Conservation (phyloP, 2,888 invertebrate genomes). For the Carterocephalus palaemon region DNA sequence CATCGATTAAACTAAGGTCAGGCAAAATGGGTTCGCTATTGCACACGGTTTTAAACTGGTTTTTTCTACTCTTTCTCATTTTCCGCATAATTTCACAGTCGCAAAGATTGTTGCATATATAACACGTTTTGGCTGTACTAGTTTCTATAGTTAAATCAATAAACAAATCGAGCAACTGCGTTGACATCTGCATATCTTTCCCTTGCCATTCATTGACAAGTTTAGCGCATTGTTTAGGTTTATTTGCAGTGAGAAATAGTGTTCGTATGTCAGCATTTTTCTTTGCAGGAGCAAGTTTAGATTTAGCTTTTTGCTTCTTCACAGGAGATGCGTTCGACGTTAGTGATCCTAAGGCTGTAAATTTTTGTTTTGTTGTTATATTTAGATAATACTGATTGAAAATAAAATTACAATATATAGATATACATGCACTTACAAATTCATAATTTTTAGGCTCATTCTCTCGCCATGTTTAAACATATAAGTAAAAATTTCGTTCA, state of each 20-base stretch:
- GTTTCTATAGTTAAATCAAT: constrained; percentile 67
- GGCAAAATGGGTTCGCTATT: constrained; percentile 49
- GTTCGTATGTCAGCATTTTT: constrained; percentile 78
- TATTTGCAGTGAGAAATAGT: constrained; percentile 70
- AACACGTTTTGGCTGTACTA: constrained; percentile 49
- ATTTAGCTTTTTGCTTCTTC: constrained; percentile 35
- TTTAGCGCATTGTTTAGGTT: constrained; percentile 71
- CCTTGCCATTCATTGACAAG: constrained; percentile 56
- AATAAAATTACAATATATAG: background rate
- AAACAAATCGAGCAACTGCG: constrained; percentile 58
- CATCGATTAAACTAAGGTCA: constrained; percentile 54
- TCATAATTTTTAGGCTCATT: no score
- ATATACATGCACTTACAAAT: no score
- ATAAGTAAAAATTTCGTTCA: no score
- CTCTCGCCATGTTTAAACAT: no score
- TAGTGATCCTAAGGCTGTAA: constrained; percentile 50
- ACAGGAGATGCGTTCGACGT: constrained; percentile 31
- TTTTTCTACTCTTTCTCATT: constrained; percentile 36
- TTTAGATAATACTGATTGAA: background rate
- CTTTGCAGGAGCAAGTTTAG: constrained; percentile 34
- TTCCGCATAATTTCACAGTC: constrained; percentile 54
- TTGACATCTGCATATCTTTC: constrained; percentile 44
- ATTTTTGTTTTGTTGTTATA: background rate
- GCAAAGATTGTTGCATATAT: constrained; percentile 64
- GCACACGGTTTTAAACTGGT: constrained; percentile 33